Conservation (phyloP, 1,140 invertebrate species). For the Antheraea pernyi region DNA sequence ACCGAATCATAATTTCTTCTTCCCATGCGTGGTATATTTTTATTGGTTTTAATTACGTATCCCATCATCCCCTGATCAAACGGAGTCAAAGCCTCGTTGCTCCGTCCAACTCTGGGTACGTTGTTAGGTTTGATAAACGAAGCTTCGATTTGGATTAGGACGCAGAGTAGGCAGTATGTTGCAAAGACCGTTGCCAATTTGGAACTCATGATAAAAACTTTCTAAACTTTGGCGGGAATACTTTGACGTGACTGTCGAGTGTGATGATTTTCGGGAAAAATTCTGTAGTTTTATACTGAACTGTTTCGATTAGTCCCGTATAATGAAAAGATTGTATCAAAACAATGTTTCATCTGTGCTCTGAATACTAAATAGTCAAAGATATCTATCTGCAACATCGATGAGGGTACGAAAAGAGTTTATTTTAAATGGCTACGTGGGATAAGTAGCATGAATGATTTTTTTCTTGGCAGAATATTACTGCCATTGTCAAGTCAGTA, state of each 20-base stretch:
- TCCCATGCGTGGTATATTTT: constrained; percentile 71
- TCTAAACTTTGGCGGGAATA: constrained; percentile 24
- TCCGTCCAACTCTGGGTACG: constrained; percentile 68
- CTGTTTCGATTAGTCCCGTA: constrained; percentile 48
- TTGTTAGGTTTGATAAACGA: constrained; percentile 72
- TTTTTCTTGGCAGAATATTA: not conserved
- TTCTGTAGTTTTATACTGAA: constrained; percentile 38
- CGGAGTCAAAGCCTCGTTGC: constrained; percentile 57
- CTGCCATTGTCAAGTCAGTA: too few species aligned
- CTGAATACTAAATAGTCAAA: constrained; percentile 43
- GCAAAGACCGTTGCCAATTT: constrained; percentile 42
- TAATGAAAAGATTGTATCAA: constrained; percentile 38
- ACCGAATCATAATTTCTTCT: constrained; percentile 69
- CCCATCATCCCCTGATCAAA: constrained; percentile 60
- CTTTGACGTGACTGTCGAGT: not conserved
- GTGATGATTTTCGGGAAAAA: not conserved
- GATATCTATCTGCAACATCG: constrained; percentile 16
- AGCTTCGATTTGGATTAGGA: constrained; percentile 44
- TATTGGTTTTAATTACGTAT: constrained; percentile 70
- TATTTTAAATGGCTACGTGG: not conserved
- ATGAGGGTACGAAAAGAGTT: not conserved
- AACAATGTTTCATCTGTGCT: constrained; percentile 18
- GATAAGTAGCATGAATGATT: not conserved
- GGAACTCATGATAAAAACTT: constrained; percentile 48
- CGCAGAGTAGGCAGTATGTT: constrained; percentile 49